Percentiles rank a stretch among this genome's conserved stretches.
These are phyloP conservation scores for Apocheima hispidaria DNA, from an alignment of 2,888 invertebrate genomes.

Conservation along the genomic window DNA sequence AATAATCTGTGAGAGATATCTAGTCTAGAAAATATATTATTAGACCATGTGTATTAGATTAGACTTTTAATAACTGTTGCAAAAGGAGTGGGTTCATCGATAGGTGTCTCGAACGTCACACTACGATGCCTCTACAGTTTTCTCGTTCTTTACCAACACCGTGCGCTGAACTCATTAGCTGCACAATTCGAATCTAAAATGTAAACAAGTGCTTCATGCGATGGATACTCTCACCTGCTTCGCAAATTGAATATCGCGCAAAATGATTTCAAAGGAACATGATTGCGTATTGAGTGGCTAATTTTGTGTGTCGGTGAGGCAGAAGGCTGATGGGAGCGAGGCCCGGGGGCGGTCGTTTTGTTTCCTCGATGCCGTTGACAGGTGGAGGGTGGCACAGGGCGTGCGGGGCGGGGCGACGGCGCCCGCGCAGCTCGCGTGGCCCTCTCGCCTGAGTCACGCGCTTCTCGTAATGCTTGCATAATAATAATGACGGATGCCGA, in stretches of 20 bases:
- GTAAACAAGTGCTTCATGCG: constrained; percentile 49
- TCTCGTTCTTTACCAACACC: constrained; percentile 30
- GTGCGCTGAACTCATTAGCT: constrained; percentile 47
- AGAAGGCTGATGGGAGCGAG: constrained; percentile 32
- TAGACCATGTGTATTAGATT: too few species aligned
- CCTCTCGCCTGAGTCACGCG: constrained; percentile 85
- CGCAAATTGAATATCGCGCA: constrained; percentile 61
- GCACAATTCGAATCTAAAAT: constrained; percentile 50
- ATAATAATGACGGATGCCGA: constrained; percentile 87
- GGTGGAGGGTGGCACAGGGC: constrained; percentile 64
- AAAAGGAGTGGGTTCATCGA: constrained; percentile 2
- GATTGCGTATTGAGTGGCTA: constrained; percentile 59
- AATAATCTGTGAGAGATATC: background rate
- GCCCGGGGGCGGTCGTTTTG: constrained; percentile 56
- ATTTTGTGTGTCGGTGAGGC: constrained; percentile 53
- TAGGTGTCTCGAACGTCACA: constrained; percentile 16
- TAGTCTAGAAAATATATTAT: too few species aligned
- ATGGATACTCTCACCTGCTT: constrained; percentile 34
- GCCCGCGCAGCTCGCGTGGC: constrained; percentile 84
- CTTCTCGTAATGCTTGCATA: constrained; percentile 86
- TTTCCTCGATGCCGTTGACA: constrained; percentile 61
- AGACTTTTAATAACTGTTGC: background rate
- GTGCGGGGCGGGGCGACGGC: constrained; percentile 57
- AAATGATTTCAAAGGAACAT: constrained; percentile 57
- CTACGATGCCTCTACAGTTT: constrained; percentile 14